Percentiles rank a stretch among this genome's conserved stretches.
Evolutionary conservation across 2,113 vertebrate genomes (phyloP).

Genomic region (Leucosticte australis): DNA sequence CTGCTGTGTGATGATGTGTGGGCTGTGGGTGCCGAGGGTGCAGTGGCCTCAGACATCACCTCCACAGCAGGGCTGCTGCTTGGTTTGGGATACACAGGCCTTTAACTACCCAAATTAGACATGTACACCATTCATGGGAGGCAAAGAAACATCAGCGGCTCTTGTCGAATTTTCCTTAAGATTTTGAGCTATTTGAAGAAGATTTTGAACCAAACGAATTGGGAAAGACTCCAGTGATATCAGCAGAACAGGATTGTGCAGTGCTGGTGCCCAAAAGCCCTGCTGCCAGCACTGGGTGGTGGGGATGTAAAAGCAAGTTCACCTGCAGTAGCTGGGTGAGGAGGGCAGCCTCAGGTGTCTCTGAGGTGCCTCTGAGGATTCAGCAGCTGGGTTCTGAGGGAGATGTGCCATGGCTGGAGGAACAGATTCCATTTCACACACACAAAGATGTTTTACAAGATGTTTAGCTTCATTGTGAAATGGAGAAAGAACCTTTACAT

Average conservation of each 20-base stretch:
- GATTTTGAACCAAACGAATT: neutral
- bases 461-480: neutral
- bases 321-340: neutral
- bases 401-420: neutral
- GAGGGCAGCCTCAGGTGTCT: neutral
- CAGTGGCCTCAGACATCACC: neutral
- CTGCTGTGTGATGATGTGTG: neutral
- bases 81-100: neutral
- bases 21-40: neutral
- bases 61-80: neutral
- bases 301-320: neutral
- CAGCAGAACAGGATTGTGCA: rapidly evolving
- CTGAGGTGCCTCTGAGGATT: neutral
- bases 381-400: rapidly evolving
- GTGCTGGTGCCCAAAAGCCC: too few relatives aligned
- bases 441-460: neutral
- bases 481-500: neutral
- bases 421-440: neutral
- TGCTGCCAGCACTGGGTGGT: rapidly evolving
- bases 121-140: rapidly evolving
- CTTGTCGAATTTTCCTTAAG: neutral
- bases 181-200: neutral
- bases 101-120: rapidly evolving
- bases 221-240: neutral
- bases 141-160: neutral